phyloP scores from a whole-genome alignment of 2,888 invertebrate genomes.

The Agonopterix subpropinquella region DNA sequence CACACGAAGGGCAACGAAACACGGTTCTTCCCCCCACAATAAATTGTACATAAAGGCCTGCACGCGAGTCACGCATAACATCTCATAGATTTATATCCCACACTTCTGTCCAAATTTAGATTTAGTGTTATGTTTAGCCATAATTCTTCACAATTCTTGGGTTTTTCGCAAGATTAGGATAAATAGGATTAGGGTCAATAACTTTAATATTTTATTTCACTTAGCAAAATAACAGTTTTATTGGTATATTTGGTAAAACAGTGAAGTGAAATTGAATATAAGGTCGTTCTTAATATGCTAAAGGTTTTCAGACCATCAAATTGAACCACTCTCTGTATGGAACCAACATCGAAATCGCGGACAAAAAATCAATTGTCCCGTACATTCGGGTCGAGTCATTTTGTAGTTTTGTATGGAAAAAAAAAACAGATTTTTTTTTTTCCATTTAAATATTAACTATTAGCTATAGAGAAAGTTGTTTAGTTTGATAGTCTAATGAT shows the following conservation, averaged over 20 bases:
- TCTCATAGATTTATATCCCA: slow-evolving; percentile 69
- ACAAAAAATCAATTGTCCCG: too few species aligned
- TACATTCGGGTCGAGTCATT: too few species aligned
- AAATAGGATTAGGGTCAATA: slow-evolving; percentile 18
- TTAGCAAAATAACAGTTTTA: background rate
- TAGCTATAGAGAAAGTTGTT: too few species aligned
- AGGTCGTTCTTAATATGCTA: background rate
- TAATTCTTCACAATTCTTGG: slow-evolving; percentile 43
- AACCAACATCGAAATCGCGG: too few species aligned
- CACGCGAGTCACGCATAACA: slow-evolving; percentile 70
- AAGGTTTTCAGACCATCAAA: too few species aligned
- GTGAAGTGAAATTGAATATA: background rate
- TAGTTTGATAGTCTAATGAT: too few species aligned
- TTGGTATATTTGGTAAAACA: background rate
- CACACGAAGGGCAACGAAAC: slow-evolving; percentile 24
- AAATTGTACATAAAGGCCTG: slow-evolving; percentile 65
- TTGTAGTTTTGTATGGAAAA: too few species aligned
- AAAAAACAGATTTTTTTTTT: too few species aligned
- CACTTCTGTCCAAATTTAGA: slow-evolving; percentile 73
- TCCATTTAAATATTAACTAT: too few species aligned
- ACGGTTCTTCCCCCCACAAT: slow-evolving; percentile 51
- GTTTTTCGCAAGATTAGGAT: slow-evolving; percentile 37
- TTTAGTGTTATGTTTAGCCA: slow-evolving; percentile 65
- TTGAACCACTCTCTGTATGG: too few species aligned
- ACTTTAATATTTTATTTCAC: slow-evolving; percentile 10